Base-by-base conservation (phyloP, 2,888 invertebrate species). In the Troides aeacus region DNA sequence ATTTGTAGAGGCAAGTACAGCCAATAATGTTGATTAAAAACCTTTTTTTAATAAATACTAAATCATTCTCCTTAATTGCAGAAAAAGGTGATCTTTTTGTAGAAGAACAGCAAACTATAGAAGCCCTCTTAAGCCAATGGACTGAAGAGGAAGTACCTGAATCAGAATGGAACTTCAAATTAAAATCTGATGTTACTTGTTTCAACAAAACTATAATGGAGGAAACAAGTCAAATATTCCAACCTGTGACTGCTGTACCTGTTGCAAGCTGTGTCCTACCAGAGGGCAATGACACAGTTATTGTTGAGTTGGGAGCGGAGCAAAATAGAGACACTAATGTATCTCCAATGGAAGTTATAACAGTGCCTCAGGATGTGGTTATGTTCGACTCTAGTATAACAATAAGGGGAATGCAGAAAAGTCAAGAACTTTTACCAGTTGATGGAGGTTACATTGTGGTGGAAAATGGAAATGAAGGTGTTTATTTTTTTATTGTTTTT, bases 121-220 rank as follows among this genome's bases (percentile, higher is more conserved):
- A 89, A 71, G 86, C 84, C 0, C 79, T 93, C 0, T 86, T 93
- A 64, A 90, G 89, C 75, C 93, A 93, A 74, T 93, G 93, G 93
- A 86, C 84, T 0, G 93, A 93, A 68, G 93, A 93, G 46, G 93
- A 92, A 7, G 77, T 88, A 0, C 92, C 92, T 0, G 87, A 85
- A 68, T 74, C 83, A 0, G 92, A 91, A 73, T 74, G 87, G 1
- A 70, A 69, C 2, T 76, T 76, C 66, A 73, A 72, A 59, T 66
- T 74, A 15, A 79, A 70, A 72, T 78, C 17, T 74, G 88, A 89
- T 53, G 63, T 90, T 0, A 83, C 89, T 0, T 90, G 91, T 74
- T 92, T 92, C 76, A 90, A 87, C 75, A 86, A 82, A 68, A 78
- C 84, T 0, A 77, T 91, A n/a, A 92, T 92, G 57, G 90, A 89